Base-by-base conservation (phyloP, 1,140 invertebrate species). In the Meloidogyne floridensis region DNA sequence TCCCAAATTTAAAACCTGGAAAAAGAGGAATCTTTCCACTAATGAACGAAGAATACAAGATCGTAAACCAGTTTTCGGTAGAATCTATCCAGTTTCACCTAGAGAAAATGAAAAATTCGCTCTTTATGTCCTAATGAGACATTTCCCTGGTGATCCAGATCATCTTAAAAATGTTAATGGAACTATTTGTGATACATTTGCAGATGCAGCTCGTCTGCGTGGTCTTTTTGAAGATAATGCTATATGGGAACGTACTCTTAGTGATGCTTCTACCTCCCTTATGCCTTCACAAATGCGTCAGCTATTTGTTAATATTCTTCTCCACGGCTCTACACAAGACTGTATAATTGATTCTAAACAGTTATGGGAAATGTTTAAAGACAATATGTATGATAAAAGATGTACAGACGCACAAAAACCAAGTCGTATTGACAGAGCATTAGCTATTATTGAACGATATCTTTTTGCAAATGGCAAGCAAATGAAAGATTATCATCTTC, bases 91-190 rank as follows among this genome's bases (percentile, higher is more conserved):
- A 6, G 7, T 65, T 51, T 51, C 32, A 10, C 74, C 18, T 4
- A 7, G 56, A 51, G 74, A 53, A 1, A 1, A 1, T 18, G 74
- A 75, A 75, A 42, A 42, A 11, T 75, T 75, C 51, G 42, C 74
- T 51, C 42, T 75, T 32, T 75, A 75, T 10, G 56, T 75, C 56
- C 42, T 75, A 2, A 75, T 9, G n/a, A 75, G 51, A 13, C 74
- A 75, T 4, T 75, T 75, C 9, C 74, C 74, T 51, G 74, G 74
- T 4, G 74, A 75, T 47, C 20, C 74, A 3, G 74, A 75, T 2
- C 74, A 75, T 15, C 11, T 75, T 11, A 51, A 51, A 13, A 75
- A 9, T 59, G 74, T 75, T 2, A 75, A 42, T 43, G 74, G 20
- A 11, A 53, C 9, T 8, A 53, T 54, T 20, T 75, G 43, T 20